These are phyloP conservation scores for Listronotus oregonensis DNA, from an alignment of 1,140 invertebrate species.

Conservation along the genomic window DNA sequence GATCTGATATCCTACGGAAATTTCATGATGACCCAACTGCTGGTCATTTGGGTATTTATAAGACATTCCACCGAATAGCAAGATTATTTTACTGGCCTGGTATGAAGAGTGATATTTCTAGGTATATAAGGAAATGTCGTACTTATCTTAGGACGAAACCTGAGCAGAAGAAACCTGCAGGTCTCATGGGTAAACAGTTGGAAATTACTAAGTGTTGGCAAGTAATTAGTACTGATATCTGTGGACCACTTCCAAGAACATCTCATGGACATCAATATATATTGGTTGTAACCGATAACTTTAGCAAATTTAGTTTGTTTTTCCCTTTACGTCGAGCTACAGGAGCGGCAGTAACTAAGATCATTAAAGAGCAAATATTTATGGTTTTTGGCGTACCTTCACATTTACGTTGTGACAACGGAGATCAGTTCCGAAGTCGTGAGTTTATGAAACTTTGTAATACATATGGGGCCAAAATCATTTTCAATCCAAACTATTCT, in stretches of 20 bases:
- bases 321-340: constrained; percentile 24
- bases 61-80: constrained; percentile 38
- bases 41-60: constrained; percentile 44
- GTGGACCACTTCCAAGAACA: constrained; percentile 7
- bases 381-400: constrained; percentile 28
- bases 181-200: not conserved
- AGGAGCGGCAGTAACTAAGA: constrained; percentile 5
- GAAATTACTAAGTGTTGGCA: constrained; percentile 3
- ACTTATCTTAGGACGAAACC: not conserved
- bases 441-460: too few relatives aligned
- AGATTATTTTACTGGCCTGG: constrained; percentile 46
- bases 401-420: too few relatives aligned
- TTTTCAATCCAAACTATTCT: too few relatives aligned
- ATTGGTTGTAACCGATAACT: constrained; percentile 7
- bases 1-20: constrained; percentile 11
- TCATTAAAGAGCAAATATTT: constrained; percentile 26
- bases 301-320: constrained; percentile 21
- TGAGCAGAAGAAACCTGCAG: not conserved
- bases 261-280: constrained; percentile 2
- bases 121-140: not conserved
- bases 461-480: too few relatives aligned
- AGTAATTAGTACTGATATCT: constrained; percentile 9
- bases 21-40: constrained; percentile 22
- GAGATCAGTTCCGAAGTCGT: too few relatives aligned
- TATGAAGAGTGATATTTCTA: constrained; percentile 23